Conservation (phyloP, 1,140 invertebrate genomes). For the Drosophila baimaii region DNA sequence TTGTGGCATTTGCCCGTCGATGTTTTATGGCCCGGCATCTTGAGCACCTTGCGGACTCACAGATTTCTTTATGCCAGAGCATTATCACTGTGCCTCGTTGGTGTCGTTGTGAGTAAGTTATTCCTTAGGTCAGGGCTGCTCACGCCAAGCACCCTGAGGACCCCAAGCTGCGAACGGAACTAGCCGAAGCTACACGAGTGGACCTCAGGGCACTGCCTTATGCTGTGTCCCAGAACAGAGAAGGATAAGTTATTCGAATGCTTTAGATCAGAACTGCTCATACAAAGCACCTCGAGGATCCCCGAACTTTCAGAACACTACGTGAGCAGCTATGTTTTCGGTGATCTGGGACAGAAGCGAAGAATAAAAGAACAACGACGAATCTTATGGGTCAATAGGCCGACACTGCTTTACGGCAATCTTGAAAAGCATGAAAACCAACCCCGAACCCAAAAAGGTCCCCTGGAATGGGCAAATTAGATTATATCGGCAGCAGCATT, state of each 20-base stretch:
- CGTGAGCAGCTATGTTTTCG: not conserved
- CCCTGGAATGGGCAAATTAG: conserved; percentile 58
- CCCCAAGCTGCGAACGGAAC: no score
- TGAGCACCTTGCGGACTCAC: conserved; percentile 36
- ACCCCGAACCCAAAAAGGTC: conserved; percentile 20
- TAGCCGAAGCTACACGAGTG: no score
- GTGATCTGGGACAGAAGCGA: conserved; percentile 20
- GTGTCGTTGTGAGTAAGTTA: conserved; percentile 11
- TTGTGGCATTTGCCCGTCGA: conserved; percentile 62
- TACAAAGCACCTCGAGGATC: no score
- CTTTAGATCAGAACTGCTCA: no score
- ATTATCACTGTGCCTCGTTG: conserved; percentile 26
- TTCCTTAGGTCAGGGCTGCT: not conserved
- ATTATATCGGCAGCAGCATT: conserved; percentile 69
- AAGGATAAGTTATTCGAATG: no score
- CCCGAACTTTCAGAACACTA: not conserved
- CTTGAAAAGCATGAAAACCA: conserved; percentile 19
- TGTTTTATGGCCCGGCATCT: conserved; percentile 59
- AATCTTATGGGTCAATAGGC: conserved; percentile 70
- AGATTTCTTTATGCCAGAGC: conserved; percentile 8
- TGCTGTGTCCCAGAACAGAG: no score
- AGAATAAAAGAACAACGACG: not conserved
- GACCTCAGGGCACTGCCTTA: not conserved
- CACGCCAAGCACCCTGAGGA: not conserved
- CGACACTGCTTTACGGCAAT: conserved; percentile 9